Conservation (phyloP, 2,113 vertebrate genomes). For the Phalacrocorax pelagicus region DNA sequence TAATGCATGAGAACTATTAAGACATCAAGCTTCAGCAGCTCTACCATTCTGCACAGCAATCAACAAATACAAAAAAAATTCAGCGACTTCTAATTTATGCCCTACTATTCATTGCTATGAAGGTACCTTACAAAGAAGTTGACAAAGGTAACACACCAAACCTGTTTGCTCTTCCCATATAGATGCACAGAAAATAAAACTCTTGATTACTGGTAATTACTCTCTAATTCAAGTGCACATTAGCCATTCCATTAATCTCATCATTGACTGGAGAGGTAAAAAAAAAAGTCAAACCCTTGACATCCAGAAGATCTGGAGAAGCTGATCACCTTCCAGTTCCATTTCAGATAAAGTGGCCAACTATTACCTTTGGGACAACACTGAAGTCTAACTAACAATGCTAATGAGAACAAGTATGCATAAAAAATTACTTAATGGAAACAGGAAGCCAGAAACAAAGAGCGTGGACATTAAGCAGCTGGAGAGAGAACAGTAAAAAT, state of each 20-base stretch:
- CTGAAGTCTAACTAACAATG: not conserved
- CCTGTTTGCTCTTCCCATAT: not conserved
- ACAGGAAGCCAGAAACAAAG: not conserved
- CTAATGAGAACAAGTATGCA: not conserved
- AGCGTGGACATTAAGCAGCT: not conserved
- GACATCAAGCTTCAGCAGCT: not conserved
- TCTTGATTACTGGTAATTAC: not conserved
- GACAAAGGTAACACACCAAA: not conserved
- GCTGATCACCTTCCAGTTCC: not conserved
- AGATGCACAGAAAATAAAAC: not conserved
- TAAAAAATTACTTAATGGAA: not conserved
- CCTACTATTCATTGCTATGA: not conserved
- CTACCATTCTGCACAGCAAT: not conserved
- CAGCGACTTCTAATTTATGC: not conserved
- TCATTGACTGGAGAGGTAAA: not conserved
- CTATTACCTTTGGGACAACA: not conserved
- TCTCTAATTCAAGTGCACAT: not conserved
- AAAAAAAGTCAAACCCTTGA: not conserved
- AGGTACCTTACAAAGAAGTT: not conserved
- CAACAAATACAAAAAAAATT: not conserved
- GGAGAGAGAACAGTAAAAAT: not conserved
- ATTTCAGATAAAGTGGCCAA: not conserved
- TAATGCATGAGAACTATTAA: not conserved
- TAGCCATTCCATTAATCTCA: slow-evolving; percentile 3
- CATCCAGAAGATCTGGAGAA: not conserved